Evolutionary conservation across 1,140 invertebrate species (phyloP).

Genomic region (Camponotus floridanus): DNA sequence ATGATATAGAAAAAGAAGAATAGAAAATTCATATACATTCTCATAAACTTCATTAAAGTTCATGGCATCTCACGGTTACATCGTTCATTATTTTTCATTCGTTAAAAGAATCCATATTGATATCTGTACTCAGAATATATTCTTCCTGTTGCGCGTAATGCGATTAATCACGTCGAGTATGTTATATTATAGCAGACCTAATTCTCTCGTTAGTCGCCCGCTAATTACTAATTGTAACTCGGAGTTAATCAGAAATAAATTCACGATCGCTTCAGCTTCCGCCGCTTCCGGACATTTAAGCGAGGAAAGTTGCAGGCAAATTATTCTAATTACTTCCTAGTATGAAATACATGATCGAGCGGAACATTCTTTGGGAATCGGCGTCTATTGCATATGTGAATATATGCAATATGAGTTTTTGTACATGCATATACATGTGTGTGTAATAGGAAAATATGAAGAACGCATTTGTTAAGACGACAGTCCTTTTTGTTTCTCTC

Average conservation of each 20-base stretch:
- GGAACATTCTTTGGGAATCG: conserved; percentile 23
- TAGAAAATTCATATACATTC: not conserved
- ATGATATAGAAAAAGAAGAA: not conserved
- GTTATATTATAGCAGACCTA: not conserved
- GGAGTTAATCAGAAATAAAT: conserved; percentile 56
- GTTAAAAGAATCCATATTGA: not conserved
- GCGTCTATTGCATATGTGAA: conserved; percentile 17
- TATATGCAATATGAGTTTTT: not conserved
- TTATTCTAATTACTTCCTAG: conserved; percentile 68
- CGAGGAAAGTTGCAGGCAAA: conserved; percentile 62
- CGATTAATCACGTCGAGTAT: conserved; percentile 43
- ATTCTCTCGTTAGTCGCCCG: conserved; percentile 15
- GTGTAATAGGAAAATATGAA: not conserved
- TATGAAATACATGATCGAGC: conserved; percentile 46
- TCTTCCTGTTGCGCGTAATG: conserved; percentile 30
- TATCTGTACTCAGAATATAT: not conserved
- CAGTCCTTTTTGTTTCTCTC: conserved; percentile 40
- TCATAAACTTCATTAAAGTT: not conserved
- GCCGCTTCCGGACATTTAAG: conserved; percentile 62
- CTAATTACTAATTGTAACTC: conserved; percentile 56
- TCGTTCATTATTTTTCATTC: conserved; percentile 34
- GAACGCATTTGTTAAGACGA: conserved; percentile 52
- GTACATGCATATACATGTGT: too few relatives aligned
- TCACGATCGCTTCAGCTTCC: conserved; percentile 65
- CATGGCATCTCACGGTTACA: conserved; percentile 7